phyloP scores from a whole-genome alignment of 1,140 invertebrate species.

The Cyclargus thomasi region DNA sequence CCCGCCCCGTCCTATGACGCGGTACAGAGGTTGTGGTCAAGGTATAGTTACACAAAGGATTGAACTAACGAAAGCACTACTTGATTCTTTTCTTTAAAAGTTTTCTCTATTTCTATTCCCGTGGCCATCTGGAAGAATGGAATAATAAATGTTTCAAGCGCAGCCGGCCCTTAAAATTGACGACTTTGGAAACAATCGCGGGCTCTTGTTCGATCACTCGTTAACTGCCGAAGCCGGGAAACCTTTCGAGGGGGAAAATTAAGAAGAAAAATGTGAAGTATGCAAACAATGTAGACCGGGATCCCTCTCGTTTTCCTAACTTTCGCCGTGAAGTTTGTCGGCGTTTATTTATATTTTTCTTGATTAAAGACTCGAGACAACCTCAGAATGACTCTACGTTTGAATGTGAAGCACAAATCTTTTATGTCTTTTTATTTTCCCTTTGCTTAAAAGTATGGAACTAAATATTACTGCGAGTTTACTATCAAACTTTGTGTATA shows the following conservation, averaged over 20 bases:
- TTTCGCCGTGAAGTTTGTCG: conserved; percentile 21
- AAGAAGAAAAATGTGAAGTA: conserved; percentile 36
- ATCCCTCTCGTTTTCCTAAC: conserved; percentile 21
- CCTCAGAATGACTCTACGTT: not conserved
- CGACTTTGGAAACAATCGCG: conserved; percentile 24
- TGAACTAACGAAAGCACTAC: no score
- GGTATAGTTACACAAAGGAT: no score
- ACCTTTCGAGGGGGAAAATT: conserved; percentile 35
- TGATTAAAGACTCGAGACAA: conserved; percentile 4
- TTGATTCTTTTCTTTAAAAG: not conserved
- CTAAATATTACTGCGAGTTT: not conserved
- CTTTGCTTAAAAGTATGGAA: not conserved
- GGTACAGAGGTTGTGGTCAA: no score
- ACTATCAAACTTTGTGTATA: no score
- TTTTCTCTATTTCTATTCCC: not conserved
- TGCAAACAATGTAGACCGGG: conserved; percentile 33
- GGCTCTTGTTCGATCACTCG: conserved; percentile 30
- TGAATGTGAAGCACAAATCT: not conserved
- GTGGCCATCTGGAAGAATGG: not conserved
- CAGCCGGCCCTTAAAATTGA: conserved; percentile 22
- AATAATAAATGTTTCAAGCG: conserved; percentile 21
- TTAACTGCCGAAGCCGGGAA: conserved; percentile 30
- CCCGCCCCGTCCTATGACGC: no score
- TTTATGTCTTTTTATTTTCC: conserved; percentile 1
- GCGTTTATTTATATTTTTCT: conserved; percentile 22